Evolutionary conservation across 1,140 invertebrate genomes (phyloP), one percentile per base, ranked within the genome.

Genomic region (Dryas iulia): DNA sequence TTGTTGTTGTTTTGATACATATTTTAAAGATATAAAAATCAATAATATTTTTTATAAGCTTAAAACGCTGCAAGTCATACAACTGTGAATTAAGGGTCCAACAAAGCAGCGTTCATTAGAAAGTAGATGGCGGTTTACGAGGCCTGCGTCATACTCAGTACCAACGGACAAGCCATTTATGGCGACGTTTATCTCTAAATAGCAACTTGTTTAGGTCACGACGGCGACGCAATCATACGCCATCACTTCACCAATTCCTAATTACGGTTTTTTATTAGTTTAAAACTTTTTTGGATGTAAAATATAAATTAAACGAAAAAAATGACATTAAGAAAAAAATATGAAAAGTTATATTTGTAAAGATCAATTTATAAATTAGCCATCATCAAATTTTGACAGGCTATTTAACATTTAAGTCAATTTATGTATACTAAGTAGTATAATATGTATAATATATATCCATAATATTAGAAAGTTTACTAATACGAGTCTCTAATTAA

Each of bases 131-230:
- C 59, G n/a, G 39, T 62, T 62, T 72, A 67, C 59, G 71, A 65
- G 73, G 68, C 35, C 74, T 60, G 65, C 70, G 72, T 73, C 73
- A 79, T 69, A 69, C 21, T 67, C 66, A 58, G 72, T 74, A 66
- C 78, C 79, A 79, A 78, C 72, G 72, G 70, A 75, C 77, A 73
- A 67, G 58, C 85, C 89, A 82, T 89, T 89, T 91, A 91, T 88
- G 89, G 89, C 72, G 64, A 75, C 81, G 81, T 84, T 87, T 91
- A 91, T 86, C 87, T 89, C 83, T 80, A 90, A 89, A 91, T 91
- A 91, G 86, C 78, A 84, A 84, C 85, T 82, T 82, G 89, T 88
- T 87, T 85, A 81, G 83, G 79, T 85, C 86, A 83, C 71, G 74
- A 73, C 77, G 78, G 71, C 80, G 75, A 84, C 82, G 83, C 82